Percentiles rank a stretch among this genome's conserved stretches.
These are phyloP conservation scores for Hirtodrosophila trivittata DNA, from an alignment of 2,888 invertebrate genomes.

Conservation along the genomic window DNA sequence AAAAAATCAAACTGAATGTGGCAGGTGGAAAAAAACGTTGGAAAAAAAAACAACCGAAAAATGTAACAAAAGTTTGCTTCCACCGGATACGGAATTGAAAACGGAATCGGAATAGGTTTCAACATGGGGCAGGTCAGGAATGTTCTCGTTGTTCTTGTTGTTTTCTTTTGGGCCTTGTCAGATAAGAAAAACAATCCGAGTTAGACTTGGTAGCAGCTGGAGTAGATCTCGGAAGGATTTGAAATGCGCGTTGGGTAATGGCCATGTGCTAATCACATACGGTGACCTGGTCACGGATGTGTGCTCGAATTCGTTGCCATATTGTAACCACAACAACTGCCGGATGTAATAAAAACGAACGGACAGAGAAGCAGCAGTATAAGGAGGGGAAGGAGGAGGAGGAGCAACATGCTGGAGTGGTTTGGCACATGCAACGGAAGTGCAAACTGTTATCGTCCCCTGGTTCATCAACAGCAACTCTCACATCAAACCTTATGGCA, in stretches of 20 bases:
- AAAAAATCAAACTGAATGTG: slow-evolving; percentile 5
- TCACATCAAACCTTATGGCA: slow-evolving; percentile 15
- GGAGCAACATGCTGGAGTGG: background rate
- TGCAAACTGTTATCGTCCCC: slow-evolving; percentile 47
- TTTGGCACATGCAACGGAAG: slow-evolving; percentile 62
- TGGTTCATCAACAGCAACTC: slow-evolving; percentile 15
- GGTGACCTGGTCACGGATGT: slow-evolving; percentile 20
- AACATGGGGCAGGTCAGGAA: slow-evolving; percentile 32
- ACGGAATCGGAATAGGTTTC: background rate
- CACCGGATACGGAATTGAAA: slow-evolving; percentile 9
- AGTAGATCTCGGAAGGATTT: slow-evolving; percentile 10
- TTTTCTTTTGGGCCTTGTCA: too few relatives aligned
- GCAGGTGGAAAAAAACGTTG: slow-evolving; percentile 12
- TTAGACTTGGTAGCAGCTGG: background rate
- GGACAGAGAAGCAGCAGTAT: background rate
- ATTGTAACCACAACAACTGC: slow-evolving; percentile 48
- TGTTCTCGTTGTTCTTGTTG: slow-evolving; percentile 1
- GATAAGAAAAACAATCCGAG: slow-evolving; percentile 1
- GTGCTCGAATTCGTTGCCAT: slow-evolving; percentile 18
- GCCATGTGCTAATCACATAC: slow-evolving; percentile 46
- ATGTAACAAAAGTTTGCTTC: slow-evolving; percentile 1
- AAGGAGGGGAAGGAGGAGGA: background rate
- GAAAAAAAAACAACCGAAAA: slow-evolving; percentile 17
- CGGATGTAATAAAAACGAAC: slow-evolving; percentile 57
- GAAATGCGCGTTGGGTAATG: slow-evolving; percentile 31